phyloP scores from a whole-genome alignment of 2,888 invertebrate species.

The Coelinius sp. region DNA sequence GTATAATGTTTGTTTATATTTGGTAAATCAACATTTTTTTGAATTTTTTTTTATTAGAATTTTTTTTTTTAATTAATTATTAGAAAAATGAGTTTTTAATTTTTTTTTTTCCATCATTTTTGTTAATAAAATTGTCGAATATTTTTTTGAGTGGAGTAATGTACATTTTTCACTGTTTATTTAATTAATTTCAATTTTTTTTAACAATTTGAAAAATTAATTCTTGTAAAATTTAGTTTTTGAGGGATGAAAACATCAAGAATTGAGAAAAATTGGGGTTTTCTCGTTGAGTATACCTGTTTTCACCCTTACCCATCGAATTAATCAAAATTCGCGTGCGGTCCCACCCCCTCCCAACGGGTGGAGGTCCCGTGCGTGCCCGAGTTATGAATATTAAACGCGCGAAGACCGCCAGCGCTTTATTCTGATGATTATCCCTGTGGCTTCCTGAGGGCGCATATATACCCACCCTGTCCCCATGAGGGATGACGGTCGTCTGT shows the following conservation, averaged over 20 bases:
- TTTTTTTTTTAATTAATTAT: too few relatives aligned
- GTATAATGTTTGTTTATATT: not conserved
- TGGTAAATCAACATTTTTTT: constrained; percentile 1
- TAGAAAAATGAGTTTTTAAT: too few relatives aligned
- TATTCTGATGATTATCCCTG: constrained; percentile 51
- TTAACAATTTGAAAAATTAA: not conserved
- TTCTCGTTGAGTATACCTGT: not conserved
- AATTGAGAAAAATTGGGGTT: not conserved
- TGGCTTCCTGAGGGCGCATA: constrained; percentile 14
- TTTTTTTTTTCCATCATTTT: too few relatives aligned
- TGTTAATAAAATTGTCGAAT: too few relatives aligned
- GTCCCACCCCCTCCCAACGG: constrained; percentile 24
- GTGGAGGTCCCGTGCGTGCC: constrained; percentile 38
- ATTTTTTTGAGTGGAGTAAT: too few relatives aligned
- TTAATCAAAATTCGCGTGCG: constrained; percentile 44
- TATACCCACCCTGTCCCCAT: constrained; percentile 15
- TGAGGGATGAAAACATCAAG: not conserved
- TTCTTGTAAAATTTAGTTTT: too few relatives aligned
- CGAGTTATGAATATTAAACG: constrained; percentile 57
- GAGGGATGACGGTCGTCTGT: constrained; percentile 48
- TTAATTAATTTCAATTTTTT: not conserved
- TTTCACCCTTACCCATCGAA: constrained; percentile 36
- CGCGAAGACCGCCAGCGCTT: constrained; percentile 48
- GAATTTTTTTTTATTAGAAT: too few relatives aligned
- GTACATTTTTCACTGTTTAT: too few relatives aligned